Evolutionary conservation across 2,797 vertebrate genomes (phyloP).

Genomic region (Sebastes jordani): DNA sequence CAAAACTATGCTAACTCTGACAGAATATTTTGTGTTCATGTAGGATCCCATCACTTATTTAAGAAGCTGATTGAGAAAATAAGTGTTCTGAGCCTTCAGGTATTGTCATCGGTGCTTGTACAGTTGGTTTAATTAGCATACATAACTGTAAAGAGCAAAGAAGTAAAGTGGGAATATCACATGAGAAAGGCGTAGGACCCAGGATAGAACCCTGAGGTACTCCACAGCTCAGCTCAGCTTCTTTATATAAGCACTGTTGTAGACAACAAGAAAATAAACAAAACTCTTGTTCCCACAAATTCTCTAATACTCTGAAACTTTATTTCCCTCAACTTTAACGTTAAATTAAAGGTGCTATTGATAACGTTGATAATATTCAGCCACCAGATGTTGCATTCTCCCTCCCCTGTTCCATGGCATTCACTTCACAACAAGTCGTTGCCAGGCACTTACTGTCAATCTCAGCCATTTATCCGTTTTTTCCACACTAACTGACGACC

Average conservation of each 20-base stretch:
- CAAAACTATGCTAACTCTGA: neutral
- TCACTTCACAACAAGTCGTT: no score
- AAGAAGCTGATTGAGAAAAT: neutral
- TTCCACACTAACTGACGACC: no score
- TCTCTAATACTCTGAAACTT: neutral
- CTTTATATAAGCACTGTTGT: neutral
- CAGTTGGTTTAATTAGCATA: neutral
- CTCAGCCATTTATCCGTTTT: no score
- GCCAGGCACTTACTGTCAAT: no score
- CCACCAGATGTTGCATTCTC: no score
- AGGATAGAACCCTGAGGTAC: conserved; percentile 8
- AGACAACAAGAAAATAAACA: neutral
- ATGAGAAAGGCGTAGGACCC: neutral
- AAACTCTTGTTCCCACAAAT: neutral
- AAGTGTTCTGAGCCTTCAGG: neutral
- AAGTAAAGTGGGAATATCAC: neutral
- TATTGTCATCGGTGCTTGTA: neutral
- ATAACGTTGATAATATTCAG: neutral
- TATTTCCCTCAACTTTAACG: neutral
- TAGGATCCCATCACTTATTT: neutral
- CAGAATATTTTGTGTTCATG: neutral
- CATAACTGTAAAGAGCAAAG: neutral
- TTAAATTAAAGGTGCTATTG: neutral
- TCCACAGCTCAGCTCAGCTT: neutral
- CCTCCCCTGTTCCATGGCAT: no score